Conservation (phyloP, 2,113 vertebrate species). For the Bothrops jararaca region DNA sequence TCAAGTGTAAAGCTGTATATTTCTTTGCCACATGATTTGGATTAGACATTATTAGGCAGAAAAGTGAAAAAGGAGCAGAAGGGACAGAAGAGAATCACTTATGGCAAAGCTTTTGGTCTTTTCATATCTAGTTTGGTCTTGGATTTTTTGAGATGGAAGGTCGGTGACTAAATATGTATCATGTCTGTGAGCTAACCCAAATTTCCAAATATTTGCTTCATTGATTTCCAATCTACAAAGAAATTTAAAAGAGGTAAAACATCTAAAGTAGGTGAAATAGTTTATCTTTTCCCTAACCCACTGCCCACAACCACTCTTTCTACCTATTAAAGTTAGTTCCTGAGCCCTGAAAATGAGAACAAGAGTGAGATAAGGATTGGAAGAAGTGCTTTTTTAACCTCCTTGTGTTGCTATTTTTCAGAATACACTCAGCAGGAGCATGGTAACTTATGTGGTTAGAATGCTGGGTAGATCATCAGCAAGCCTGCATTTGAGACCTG, state of each 20-base stretch:
- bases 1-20: too few species aligned
- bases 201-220: slow-evolving; percentile 19
- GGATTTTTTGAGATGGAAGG: background rate
- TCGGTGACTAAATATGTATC: background rate
- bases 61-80: background rate
- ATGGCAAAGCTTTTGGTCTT: background rate
- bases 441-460: background rate
- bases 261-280: slow-evolving; percentile 11
- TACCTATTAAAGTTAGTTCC: slow-evolving; percentile 15
- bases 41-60: background rate
- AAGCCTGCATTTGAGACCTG: background rate
- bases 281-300: slow-evolving; percentile 16
- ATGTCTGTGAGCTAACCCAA: background rate
- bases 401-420: background rate
- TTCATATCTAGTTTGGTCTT: background rate
- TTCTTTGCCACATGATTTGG: background rate
- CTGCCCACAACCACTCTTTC: background rate
- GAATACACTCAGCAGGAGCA: background rate
- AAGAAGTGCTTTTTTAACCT: slow-evolving; percentile 10
- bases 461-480: background rate
- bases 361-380: slow-evolving; percentile 13
- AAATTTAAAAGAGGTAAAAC: slow-evolving; percentile 20
- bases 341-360: slow-evolving; percentile 11
- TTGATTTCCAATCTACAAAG: background rate
- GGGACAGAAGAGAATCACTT: background rate